phyloP scores from a whole-genome alignment of 2,113 vertebrate species.

The Scophthalmus maximus region DNA sequence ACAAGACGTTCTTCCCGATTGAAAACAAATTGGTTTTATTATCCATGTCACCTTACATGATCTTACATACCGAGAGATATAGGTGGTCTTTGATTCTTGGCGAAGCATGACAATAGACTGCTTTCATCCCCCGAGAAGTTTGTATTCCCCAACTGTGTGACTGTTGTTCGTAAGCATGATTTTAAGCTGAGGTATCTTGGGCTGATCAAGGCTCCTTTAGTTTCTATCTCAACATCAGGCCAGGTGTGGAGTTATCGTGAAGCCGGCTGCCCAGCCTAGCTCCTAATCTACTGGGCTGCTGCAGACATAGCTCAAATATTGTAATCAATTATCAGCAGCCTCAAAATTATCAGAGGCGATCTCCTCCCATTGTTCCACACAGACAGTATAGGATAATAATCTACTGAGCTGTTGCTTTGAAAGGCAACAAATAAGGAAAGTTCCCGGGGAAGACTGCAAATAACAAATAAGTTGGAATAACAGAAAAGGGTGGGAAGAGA shows the following conservation, averaged over 20 bases:
- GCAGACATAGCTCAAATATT: conserved; percentile 53
- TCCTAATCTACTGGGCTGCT: conserved; percentile 48
- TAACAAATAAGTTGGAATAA: conserved; percentile 38
- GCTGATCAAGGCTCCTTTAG: conserved; percentile 58
- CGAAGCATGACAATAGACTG: conserved; percentile 30
- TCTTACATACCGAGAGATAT: conserved; percentile 51
- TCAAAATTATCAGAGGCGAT: conserved; percentile 54
- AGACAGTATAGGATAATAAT: conserved; percentile 56
- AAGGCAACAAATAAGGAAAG: conserved; percentile 40
- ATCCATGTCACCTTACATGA: conserved; percentile 57
- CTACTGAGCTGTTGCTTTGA: conserved; percentile 42
- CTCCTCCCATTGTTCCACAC: conserved; percentile 41
- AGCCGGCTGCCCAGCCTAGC: conserved; percentile 33
- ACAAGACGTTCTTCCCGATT: conserved; percentile 71
- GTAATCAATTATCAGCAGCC: conserved; percentile 60
- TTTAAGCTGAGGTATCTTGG: conserved; percentile 45
- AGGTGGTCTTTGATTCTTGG: conserved; percentile 63
- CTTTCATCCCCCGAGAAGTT: conserved; percentile 68
- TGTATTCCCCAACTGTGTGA: conserved; percentile 39
- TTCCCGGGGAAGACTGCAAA: conserved; percentile 25
- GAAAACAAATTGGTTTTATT: conserved; percentile 81
- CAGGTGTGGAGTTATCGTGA: conserved; percentile 59
- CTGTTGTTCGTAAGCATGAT: conserved; percentile 27
- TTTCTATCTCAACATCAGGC: conserved; percentile 59
- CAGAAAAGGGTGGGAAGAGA: conserved; percentile 46